These are phyloP conservation scores for Allobates femoralis DNA, from an alignment of 2,797 vertebrate genomes.

Conservation along the genomic window DNA sequence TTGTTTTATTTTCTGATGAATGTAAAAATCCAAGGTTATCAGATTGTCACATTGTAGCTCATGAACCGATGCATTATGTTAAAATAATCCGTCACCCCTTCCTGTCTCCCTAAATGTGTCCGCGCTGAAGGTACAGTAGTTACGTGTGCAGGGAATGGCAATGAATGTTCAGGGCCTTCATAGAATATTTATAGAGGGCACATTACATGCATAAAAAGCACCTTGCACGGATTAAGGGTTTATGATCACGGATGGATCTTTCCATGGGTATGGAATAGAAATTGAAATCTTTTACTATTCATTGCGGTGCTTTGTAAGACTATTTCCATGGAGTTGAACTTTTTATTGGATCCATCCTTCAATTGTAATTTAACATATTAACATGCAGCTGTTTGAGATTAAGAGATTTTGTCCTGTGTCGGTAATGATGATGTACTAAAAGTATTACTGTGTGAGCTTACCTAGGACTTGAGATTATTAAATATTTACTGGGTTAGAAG, in stretches of 20 bases:
- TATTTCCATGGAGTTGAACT: neutral
- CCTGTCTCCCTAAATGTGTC: slow-evolving; percentile 53
- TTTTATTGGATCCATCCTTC: slow-evolving; percentile 14
- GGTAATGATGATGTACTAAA: neutral
- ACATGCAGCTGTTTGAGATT: slow-evolving; percentile 4
- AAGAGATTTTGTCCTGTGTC: neutral
- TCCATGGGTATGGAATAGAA: slow-evolving; percentile 9
- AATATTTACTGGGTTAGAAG: neutral
- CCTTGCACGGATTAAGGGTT: slow-evolving; percentile 26
- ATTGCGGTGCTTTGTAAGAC: neutral
- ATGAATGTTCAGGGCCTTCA: slow-evolving; percentile 34
- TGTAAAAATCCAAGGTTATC: slow-evolving; percentile 57
- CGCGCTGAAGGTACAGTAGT: slow-evolving; percentile 36
- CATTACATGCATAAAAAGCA: slow-evolving; percentile 47
- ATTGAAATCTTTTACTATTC: slow-evolving; percentile 12
- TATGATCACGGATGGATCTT: slow-evolving; percentile 18
- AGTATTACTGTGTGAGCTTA: neutral
- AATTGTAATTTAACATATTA: slow-evolving; percentile 7
- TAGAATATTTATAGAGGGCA: slow-evolving; percentile 52
- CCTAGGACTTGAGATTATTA: neutral
- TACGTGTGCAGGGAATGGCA: slow-evolving; percentile 49
- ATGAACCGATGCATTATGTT: slow-evolving; percentile 52
- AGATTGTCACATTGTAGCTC: slow-evolving; percentile 48
- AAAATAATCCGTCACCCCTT: slow-evolving; percentile 49
- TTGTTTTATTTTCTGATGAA: slow-evolving; percentile 50